Evolutionary conservation across 2,797 vertebrate species (phyloP).

Genomic region (Eurystomus glaucurus): DNA sequence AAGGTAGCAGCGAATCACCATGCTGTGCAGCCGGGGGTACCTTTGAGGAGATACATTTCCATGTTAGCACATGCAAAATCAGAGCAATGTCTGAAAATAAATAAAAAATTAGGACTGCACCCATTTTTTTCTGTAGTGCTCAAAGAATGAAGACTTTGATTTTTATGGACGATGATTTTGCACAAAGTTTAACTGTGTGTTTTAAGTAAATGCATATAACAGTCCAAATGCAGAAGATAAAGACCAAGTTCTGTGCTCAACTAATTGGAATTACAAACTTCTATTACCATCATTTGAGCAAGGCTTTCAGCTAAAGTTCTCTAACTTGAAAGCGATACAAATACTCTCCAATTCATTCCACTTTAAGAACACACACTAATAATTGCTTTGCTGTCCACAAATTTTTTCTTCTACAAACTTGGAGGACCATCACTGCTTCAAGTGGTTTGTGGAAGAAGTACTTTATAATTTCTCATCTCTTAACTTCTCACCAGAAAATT

Average conservation of each 20-base stretch:
- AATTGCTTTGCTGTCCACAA: not conserved
- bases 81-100: not conserved
- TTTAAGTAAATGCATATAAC: not conserved
- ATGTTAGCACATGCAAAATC: not conserved
- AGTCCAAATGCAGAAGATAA: not conserved
- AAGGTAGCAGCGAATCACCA: conserved; percentile 98
- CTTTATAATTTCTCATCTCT: not conserved
- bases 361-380: not conserved
- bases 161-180: not conserved
- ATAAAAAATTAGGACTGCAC: accelerated
- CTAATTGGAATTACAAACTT: not conserved
- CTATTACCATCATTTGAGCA: not conserved
- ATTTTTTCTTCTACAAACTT: not conserved
- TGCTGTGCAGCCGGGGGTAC: conserved; percentile 96
- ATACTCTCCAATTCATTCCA: accelerated
- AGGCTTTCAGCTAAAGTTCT: not conserved
- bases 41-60: conserved; percentile 79
- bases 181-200: not conserved
- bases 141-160: not conserved
- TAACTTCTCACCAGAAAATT: not conserved
- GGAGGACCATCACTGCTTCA: accelerated
- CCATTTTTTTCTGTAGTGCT: not conserved
- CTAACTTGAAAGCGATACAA: not conserved
- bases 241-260: not conserved
- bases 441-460: not conserved